Conservation (phyloP, 2,888 invertebrate species). For the Chymomyza fuscimana region DNA sequence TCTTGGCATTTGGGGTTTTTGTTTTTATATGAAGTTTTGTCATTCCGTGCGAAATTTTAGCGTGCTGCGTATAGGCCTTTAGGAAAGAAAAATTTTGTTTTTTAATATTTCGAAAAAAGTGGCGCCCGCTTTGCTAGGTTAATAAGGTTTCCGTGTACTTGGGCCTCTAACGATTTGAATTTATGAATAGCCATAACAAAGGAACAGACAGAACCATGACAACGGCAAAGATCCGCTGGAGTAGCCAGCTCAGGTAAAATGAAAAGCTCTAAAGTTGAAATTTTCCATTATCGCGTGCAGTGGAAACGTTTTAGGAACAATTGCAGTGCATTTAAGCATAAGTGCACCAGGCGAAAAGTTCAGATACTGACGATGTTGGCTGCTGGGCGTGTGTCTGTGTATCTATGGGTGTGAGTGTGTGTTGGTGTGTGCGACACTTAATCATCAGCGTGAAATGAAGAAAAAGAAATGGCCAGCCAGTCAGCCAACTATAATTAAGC, state of each 20-base stretch:
- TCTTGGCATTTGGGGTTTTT: no score
- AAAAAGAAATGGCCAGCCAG: conserved; percentile 55
- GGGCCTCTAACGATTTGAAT: conserved; percentile 34
- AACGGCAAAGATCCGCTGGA: not conserved
- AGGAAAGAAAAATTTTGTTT: no score
- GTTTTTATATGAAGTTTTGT: no score
- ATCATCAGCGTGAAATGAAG: conserved; percentile 70
- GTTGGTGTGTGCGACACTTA: conserved; percentile 58
- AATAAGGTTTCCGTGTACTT: no score
- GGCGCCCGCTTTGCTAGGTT: no score
- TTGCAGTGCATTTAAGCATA: conserved; percentile 67
- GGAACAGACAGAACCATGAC: conserved; percentile 20
- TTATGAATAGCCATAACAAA: conserved; percentile 29
- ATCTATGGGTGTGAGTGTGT: conserved; percentile 22
- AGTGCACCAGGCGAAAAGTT: conserved; percentile 65
- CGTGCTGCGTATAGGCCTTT: no score
- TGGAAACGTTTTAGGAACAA: conserved; percentile 66
- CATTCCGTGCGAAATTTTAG: no score
- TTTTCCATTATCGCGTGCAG: conserved; percentile 71
- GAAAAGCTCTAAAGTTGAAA: conserved; percentile 53
- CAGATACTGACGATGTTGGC: conserved; percentile 47
- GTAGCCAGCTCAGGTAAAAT: conserved; percentile 33
- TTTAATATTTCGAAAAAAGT: no score
- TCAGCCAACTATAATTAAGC: conserved; percentile 69
- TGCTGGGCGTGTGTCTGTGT: conserved; percentile 34